Evolutionary conservation across 2,888 invertebrate genomes (phyloP), one percentile per base, ranked within the genome.

Genomic region (Blera fallax): DNA sequence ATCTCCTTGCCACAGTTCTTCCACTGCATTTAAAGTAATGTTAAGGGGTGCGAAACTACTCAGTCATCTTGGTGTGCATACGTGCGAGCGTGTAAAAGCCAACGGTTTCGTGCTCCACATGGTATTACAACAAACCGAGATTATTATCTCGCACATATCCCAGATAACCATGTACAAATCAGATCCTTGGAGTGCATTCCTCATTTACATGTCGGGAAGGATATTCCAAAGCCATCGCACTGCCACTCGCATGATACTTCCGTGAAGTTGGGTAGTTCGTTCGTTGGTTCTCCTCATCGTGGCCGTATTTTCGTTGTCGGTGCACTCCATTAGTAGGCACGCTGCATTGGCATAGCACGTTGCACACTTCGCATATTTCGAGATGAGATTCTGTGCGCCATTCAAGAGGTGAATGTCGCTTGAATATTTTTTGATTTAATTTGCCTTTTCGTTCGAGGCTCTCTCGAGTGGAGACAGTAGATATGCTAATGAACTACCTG

Each of bases 131-230:
- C n/a, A n/a, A n/a, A n/a, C 67, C 32, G 43, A 64, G 78, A 65
- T 64, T 45, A 64, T 32, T 34, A 34, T 48, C 64, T 43, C 27
- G 14, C 29, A 70, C 37, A 70, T 32, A 54, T 45, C 48, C 45
- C 8, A 58, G 67, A 80, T 74, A 74, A 37, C 54, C 67, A 81
- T 69, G 81, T 74, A 67, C 48, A 81, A 81, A 76, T 81, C 76
- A 67, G 67, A 81, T 62, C 48, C 45, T 60, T 27, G 54, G 54
- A 76, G 60, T 76, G 60, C 62, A 76, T 76, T 62, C 45, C 54
- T 56, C 81, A 81, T 81, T 81, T 81, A 56, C 64, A 81, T 81
- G 21, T 60, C 50, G 74, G 52, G 40, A 50, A 60, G 65, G 54
- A 73, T 60, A 52, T 67, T 52, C 32, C 29, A 50, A 50, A 58